Evolutionary conservation across 2,888 invertebrate genomes (phyloP).

Genomic region (Chrysolina americana): DNA sequence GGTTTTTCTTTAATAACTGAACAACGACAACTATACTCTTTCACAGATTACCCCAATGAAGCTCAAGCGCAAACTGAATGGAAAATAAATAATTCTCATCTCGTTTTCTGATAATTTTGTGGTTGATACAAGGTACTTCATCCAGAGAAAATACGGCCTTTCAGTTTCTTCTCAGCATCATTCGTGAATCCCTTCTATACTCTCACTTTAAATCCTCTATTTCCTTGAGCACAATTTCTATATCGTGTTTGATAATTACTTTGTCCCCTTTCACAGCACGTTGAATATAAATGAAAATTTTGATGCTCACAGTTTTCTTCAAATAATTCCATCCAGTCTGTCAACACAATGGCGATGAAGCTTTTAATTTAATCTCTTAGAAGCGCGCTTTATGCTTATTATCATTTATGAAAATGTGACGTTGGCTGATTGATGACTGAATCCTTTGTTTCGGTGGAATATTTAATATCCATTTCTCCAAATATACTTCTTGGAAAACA

Average conservation of each 20-base stretch:
- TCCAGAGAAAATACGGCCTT: not conserved
- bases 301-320: constrained; percentile 36
- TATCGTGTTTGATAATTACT: constrained; percentile 43
- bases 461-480: not conserved
- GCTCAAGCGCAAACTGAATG: not conserved
- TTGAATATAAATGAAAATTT: constrained; percentile 44
- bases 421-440: constrained; percentile 8
- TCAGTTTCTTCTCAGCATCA: not conserved
- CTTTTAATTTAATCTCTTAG: constrained; percentile 12
- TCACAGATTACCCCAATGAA: not conserved
- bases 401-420: constrained; percentile 1
- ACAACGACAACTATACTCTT: not conserved
- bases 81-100: not conserved
- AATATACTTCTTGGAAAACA: not conserved
- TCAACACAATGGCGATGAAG: constrained; percentile 28
- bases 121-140: not conserved
- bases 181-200: not conserved
- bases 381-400: constrained; percentile 14
- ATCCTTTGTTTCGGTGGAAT: not conserved
- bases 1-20: too few species aligned
- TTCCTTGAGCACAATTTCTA: constrained; percentile 32
- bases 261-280: constrained; percentile 36
- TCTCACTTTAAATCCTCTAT: not conserved
- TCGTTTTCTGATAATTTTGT: not conserved
- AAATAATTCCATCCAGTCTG: constrained; percentile 37